A percentile compares a stretch with the other conserved stretches of the same genome.
These are phyloP conservation scores for Gila orcuttii DNA, from an alignment of 2,113 vertebrate genomes.

Conservation along the genomic window DNA sequence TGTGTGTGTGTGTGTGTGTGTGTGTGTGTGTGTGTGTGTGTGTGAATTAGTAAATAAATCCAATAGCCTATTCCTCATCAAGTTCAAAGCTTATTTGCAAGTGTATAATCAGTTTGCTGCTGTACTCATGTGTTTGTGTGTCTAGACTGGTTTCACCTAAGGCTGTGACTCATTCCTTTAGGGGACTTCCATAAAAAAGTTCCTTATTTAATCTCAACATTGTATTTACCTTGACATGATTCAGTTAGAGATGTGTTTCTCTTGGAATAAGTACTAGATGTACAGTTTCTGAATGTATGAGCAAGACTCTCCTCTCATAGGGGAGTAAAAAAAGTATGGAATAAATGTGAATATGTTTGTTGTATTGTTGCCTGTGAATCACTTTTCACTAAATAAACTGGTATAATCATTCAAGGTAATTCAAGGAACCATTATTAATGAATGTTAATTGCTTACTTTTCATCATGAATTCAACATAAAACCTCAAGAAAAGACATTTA, in stretches of 20 bases:
- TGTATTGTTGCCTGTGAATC: background rate
- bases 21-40: background rate
- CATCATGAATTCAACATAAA: background rate
- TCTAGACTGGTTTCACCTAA: background rate
- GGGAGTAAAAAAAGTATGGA: background rate
- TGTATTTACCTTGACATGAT: background rate
- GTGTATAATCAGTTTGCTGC: background rate
- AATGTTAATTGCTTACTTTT: background rate
- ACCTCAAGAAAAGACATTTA: background rate
- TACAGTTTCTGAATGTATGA: background rate
- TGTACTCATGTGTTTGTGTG: background rate
- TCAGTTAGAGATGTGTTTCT: background rate
- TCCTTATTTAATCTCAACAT: background rate
- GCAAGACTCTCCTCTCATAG: background rate
- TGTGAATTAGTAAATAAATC: background rate
- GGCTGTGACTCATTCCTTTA: slow-evolving; percentile 20
- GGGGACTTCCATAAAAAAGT: background rate
- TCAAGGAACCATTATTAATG: background rate
- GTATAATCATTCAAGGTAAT: background rate
- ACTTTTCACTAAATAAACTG: background rate
- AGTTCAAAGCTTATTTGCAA: background rate
- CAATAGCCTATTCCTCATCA: background rate
- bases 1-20: background rate
- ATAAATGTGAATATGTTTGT: background rate
- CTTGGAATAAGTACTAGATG: background rate